Evolutionary conservation across 1,140 invertebrate genomes (phyloP).

Genomic region (Melitaea cinxia): DNA sequence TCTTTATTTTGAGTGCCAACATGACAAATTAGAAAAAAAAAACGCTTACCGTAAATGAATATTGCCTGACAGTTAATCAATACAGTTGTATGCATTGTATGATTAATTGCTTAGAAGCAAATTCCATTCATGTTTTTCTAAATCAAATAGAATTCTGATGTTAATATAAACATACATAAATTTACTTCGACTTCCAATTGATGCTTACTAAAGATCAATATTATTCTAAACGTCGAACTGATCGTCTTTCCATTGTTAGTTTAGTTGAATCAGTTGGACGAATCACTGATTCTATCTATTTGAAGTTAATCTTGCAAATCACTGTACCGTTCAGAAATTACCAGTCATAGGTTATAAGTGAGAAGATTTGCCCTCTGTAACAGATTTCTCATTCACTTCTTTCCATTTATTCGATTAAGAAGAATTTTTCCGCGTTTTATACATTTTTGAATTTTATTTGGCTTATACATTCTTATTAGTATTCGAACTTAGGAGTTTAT

Average conservation of each 20-base stretch:
- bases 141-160: conserved; percentile 3
- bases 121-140: not conserved
- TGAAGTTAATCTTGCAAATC: conserved; percentile 42
- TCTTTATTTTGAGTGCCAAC: not conserved
- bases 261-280: conserved; percentile 39
- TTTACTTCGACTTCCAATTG: not conserved
- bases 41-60: not conserved
- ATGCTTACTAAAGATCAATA: conserved; percentile 32
- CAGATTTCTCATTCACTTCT: conserved; percentile 28
- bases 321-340: conserved; percentile 28
- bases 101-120: not conserved
- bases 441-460: not conserved
- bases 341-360: conserved; percentile 37
- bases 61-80: not conserved
- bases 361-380: conserved; percentile 23
- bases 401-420: conserved; percentile 17
- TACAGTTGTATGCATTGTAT: not conserved
- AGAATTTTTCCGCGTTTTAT: too few relatives aligned
- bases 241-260: conserved; percentile 33
- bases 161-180: conserved; percentile 11
- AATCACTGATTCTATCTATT: conserved; percentile 44
- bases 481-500: too few relatives aligned
- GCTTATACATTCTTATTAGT: conserved; percentile 13
- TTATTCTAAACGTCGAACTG: conserved; percentile 41
- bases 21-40: not conserved